Percentiles rank a stretch among this genome's conserved stretches.
Evolutionary conservation across 2,888 invertebrate genomes (phyloP).

Genomic region (Aleiodes testaceus): DNA sequence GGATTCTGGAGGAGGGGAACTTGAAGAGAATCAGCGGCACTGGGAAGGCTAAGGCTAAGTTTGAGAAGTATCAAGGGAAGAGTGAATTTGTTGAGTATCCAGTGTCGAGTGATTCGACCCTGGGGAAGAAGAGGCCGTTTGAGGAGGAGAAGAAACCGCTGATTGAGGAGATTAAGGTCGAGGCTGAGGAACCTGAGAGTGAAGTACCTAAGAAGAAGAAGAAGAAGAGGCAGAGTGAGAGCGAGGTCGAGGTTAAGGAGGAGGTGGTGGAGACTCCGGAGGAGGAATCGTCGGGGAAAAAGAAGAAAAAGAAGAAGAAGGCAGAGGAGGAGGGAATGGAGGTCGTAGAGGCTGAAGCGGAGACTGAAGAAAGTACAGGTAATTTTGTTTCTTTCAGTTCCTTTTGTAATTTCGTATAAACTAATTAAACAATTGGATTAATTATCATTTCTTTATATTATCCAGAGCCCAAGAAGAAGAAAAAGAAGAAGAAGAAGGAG

Average conservation of each 20-base stretch:
- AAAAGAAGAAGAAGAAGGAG: constrained; percentile 72
- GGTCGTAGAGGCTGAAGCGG: constrained; percentile 22
- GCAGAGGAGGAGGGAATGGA: constrained; percentile 54
- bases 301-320: constrained; percentile 71
- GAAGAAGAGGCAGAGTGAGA: constrained; percentile 61
- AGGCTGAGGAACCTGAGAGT: constrained; percentile 51
- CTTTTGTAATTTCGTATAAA: background rate
- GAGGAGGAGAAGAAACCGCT: constrained; percentile 65
- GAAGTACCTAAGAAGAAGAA: constrained; percentile 64
- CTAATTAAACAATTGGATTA: background rate
- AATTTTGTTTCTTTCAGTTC: constrained; percentile 28
- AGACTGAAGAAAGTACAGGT: constrained; percentile 48
- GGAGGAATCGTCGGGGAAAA: constrained; percentile 58
- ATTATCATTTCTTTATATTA: background rate
- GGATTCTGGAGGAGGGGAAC: constrained; percentile 90
- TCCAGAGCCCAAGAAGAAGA: constrained; percentile 50
- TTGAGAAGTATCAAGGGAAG: constrained; percentile 90
- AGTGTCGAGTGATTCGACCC: constrained; percentile 86
- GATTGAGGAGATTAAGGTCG: constrained; percentile 66
- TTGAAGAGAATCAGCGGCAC: constrained; percentile 88
- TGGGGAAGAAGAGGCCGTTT: constrained; percentile 77
- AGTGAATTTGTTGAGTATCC: constrained; percentile 89
- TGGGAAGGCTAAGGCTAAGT: constrained; percentile 90
- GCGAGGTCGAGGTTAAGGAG: constrained; percentile 57
- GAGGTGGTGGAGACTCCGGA: constrained; percentile 49